A percentile compares a stretch with the other conserved stretches of the same genome.
phyloP scores from a whole-genome alignment of 2,888 invertebrate species.

The Cheiracanthium punctorium region DNA sequence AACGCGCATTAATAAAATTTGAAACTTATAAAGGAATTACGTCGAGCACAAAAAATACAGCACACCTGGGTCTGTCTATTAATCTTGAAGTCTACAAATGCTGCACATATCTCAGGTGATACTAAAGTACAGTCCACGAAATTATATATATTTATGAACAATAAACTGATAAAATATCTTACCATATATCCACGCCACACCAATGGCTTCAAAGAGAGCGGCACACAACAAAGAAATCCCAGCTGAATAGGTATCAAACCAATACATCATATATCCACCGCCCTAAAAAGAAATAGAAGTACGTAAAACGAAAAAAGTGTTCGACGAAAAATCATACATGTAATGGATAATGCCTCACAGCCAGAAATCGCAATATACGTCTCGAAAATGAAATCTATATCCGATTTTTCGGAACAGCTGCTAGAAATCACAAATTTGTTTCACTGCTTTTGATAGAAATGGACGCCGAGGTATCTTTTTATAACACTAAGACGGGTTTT shows the following conservation, averaged over 20 bases:
- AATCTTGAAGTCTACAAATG: too few species aligned
- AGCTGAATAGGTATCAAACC: constrained; percentile 88
- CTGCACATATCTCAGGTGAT: constrained; percentile 5
- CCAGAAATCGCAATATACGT: constrained; percentile 41
- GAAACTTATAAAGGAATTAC: too few species aligned
- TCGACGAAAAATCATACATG: neutral
- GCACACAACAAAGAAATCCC: constrained; percentile 88
- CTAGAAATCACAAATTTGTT: constrained; percentile 43
- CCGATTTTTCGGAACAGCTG: constrained; percentile 55
- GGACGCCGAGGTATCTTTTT: constrained; percentile 29
- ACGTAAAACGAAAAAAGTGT: neutral
- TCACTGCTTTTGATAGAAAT: constrained; percentile 39
- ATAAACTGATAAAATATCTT: constrained; percentile 53
- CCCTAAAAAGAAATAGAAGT: constrained; percentile 79
- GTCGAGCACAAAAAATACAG: too few species aligned
- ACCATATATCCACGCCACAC: constrained; percentile 92
- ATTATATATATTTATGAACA: neutral
- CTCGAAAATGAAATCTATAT: constrained; percentile 46
- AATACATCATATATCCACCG: constrained; percentile 86
- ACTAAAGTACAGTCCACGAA: neutral
- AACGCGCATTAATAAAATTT: too few species aligned
- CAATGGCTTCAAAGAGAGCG: constrained; percentile 87
- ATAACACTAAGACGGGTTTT: constrained; percentile 24
- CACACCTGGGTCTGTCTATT: too few species aligned
- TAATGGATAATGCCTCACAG: constrained; percentile 17